Percentiles rank a stretch among this genome's conserved stretches.
phyloP scores from a whole-genome alignment of 2,888 invertebrate species.

The Trichogramma dendrolimi region DNA sequence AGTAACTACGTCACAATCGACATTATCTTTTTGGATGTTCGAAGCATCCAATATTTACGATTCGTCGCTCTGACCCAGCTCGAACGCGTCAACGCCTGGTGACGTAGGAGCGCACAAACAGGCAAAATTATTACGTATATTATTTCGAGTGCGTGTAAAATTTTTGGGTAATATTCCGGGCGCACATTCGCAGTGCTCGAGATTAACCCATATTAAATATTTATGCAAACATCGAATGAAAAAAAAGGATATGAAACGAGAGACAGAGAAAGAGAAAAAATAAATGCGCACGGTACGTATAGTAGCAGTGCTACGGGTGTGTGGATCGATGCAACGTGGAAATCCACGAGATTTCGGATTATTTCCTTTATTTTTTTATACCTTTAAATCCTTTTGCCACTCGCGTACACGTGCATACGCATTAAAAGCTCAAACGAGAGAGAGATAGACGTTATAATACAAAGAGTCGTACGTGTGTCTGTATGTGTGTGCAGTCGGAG shows the following conservation, averaged over 20 bases:
- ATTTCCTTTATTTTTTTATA: constrained; percentile 20
- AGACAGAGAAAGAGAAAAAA: constrained; percentile 2
- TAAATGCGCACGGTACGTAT: background rate
- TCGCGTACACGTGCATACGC: background rate
- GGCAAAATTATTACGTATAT: no score
- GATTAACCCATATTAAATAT: constrained; percentile 14
- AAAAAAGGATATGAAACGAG: background rate
- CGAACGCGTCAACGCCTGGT: no score
- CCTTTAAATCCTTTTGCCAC: background rate
- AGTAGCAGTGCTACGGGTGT: no score
- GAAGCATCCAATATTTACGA: no score
- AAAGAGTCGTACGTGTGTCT: constrained; percentile 39
- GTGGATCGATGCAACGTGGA: background rate
- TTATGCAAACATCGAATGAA: background rate
- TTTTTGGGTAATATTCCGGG: no score
- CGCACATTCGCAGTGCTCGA: background rate
- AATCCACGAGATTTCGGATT: constrained; percentile 23
- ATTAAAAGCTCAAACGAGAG: background rate
- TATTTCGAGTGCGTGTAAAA: no score
- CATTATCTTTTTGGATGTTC: no score
- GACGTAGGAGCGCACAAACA: no score
- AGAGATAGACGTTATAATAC: background rate
- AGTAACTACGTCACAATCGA: no score
- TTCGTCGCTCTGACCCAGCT: no score
- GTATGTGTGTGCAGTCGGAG: constrained; percentile 12